Evolutionary conservation across 2,113 vertebrate genomes (phyloP), one percentile per base, ranked within the genome.

Genomic region (Sander vitreus): DNA sequence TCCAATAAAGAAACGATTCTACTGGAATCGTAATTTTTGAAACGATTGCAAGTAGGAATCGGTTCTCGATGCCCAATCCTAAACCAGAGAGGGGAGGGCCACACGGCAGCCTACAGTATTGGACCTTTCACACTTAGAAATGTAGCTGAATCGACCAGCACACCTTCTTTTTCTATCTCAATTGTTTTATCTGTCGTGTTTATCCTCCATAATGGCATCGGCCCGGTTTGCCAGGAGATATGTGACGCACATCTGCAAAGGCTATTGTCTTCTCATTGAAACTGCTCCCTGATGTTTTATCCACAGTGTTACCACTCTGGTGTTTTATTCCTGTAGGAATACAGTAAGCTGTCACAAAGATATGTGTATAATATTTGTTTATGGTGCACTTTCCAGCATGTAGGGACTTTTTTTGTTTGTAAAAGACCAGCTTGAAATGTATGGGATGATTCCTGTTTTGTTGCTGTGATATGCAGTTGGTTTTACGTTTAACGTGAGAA

Each of bases 321-420:
- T 54, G 48, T 66, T 78, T 58, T 53, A 33, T 14, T 79, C 33
- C 64, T 75, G 48, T 64, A 39, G 45, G 18, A 60, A 33, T 66
- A 25, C 70, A 85, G 69, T 25, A 68, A 71, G 33, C 23, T 9
- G 27, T 47, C 53, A 27, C 16, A 10, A 66, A 65, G 59, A 30
- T 80, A 57, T 43, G 36, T 81, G 48, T 66, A 43, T 73, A 48
- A 80, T 60, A 27, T 71, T 55, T 85, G 36, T 62, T 66, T 72
- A 48, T 73, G 66, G 68, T 75, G 80, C 76, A 58, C 3, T 63
- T 83, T 79, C 10, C 67, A 76, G 85, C 79, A 77, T 70, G 58
- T 62, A 60, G 45, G 14, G 23, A 3, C 2, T 30, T 13, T 14
- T 11, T 58, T 43, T 9, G 9, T 78, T 33, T n/a, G 21, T 81